Conservation (phyloP, 1,140 invertebrate genomes). For the Aphis craccivora region DNA sequence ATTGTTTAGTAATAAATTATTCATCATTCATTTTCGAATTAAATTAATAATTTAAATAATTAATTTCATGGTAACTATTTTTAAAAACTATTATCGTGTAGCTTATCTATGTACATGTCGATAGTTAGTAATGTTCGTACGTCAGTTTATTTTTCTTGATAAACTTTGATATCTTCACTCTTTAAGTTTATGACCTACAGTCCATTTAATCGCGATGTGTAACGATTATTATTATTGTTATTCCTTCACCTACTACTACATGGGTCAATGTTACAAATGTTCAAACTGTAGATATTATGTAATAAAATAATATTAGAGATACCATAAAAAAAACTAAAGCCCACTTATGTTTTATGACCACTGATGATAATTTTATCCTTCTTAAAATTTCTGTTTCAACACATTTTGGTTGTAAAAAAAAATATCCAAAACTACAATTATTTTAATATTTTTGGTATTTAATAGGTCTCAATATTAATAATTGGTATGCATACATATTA, state of each 20-base stretch:
- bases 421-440: background rate
- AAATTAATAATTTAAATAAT: background rate
- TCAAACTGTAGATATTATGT: background rate
- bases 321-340: background rate
- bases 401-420: background rate
- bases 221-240: background rate
- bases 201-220: background rate
- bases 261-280: constrained; percentile 11
- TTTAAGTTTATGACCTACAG: background rate
- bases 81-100: background rate
- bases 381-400: background rate
- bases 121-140: background rate
- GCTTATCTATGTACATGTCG: background rate
- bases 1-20: background rate
- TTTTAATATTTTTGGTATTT: background rate
- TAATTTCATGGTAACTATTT: background rate
- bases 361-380: background rate
- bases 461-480: background rate
- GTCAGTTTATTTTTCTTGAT: background rate
- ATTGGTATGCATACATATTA: background rate
- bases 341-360: background rate
- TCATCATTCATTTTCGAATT: background rate
- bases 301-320: background rate
- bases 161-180: constrained; percentile 14
- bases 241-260: background rate